These are phyloP conservation scores for Nephila pilipes DNA, from an alignment of 1,140 invertebrate species.

Conservation along the genomic window DNA sequence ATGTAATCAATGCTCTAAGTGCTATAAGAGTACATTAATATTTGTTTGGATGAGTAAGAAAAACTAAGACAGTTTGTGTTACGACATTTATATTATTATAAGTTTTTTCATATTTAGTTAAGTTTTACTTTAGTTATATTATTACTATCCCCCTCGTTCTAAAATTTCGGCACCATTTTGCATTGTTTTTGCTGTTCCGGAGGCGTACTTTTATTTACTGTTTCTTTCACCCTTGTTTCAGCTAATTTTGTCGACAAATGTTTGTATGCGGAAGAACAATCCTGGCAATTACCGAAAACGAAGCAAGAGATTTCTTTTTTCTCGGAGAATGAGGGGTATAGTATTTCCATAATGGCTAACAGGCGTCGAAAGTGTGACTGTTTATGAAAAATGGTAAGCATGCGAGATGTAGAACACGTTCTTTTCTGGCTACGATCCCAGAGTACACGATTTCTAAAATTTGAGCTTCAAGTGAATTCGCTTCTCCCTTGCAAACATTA, in stretches of 20 bases:
- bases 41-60: too few species aligned
- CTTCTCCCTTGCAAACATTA: constrained; percentile 23
- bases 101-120: too few species aligned
- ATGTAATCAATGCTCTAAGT: too few species aligned
- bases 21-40: too few species aligned
- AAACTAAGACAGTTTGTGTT: too few species aligned
- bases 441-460: not conserved
- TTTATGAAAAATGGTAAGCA: constrained; percentile 23
- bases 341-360: not conserved
- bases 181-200: too few species aligned
- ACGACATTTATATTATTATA: too few species aligned
- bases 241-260: not conserved
- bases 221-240: too few species aligned
- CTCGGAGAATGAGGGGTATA: not conserved
- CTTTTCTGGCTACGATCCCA: constrained; percentile 6
- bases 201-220: too few species aligned
- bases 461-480: constrained; percentile 44
- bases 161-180: too few species aligned
- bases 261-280: not conserved
- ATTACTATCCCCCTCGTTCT: too few species aligned
- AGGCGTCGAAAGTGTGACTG: not conserved
- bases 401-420: constrained; percentile 5
- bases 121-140: too few species aligned
- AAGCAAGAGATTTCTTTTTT: not conserved
- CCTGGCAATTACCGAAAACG: not conserved